phyloP scores from a whole-genome alignment of 2,797 vertebrate genomes.

The Oceanodroma leucorhoa region DNA sequence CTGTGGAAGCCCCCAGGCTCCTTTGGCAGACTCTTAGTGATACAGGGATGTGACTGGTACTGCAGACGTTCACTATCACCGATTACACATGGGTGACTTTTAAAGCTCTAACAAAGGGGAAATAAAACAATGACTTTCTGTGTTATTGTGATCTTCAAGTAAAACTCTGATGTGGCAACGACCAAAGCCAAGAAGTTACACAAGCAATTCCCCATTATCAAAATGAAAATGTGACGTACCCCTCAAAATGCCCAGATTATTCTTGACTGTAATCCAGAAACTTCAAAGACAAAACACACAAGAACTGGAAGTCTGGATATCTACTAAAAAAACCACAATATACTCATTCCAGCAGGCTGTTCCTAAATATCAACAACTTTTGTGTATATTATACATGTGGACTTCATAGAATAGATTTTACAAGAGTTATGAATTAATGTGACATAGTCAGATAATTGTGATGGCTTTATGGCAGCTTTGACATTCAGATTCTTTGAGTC shows the following conservation, averaged over 20 bases:
- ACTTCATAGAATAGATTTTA: background rate
- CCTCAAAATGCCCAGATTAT: slow-evolving; percentile 20
- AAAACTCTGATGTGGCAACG: background rate
- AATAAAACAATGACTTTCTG: slow-evolving; percentile 19
- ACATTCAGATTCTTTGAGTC: background rate
- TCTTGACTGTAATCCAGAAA: slow-evolving; percentile 48
- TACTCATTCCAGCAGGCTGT: background rate
- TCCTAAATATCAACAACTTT: background rate
- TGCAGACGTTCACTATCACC: background rate
- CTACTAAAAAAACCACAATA: background rate
- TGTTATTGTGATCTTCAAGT: slow-evolving; percentile 27
- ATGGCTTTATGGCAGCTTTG: background rate
- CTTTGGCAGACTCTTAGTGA: background rate
- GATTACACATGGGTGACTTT: background rate
- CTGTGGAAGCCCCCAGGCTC: background rate
- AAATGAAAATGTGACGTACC: slow-evolving; percentile 5
- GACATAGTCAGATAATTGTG: background rate
- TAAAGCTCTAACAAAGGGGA: background rate
- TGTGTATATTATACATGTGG: background rate
- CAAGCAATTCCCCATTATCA: slow-evolving; percentile 12
- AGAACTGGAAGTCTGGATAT: slow-evolving; percentile 44
- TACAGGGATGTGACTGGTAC: background rate
- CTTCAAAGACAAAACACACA: slow-evolving; percentile 52
- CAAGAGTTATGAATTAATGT: background rate
- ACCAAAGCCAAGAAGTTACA: slow-evolving; percentile 33